Percentiles rank a stretch among this genome's conserved stretches.
These are phyloP conservation scores for Watsonalla cultraria DNA, from an alignment of 2,888 invertebrate species.

Conservation along the genomic window DNA sequence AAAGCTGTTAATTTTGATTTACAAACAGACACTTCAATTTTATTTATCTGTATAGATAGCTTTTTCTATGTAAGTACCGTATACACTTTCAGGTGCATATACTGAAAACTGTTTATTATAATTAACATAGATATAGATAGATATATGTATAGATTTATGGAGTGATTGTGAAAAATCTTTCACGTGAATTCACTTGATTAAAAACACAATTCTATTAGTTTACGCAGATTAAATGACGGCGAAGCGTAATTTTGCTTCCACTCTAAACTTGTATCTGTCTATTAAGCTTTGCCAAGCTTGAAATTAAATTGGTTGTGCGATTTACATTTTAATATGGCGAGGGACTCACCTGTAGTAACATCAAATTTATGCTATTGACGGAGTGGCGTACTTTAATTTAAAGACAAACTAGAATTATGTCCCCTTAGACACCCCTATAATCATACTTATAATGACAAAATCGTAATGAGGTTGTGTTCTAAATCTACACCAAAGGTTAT, in stretches of 20 bases:
- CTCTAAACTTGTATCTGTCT: slow-evolving; percentile 22
- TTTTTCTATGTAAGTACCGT: no score
- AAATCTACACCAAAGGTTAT: no score
- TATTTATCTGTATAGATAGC: no score
- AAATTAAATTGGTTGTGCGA: slow-evolving; percentile 75
- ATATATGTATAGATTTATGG: no score
- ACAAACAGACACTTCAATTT: no score
- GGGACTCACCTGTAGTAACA: slow-evolving; percentile 71
- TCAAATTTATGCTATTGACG: slow-evolving; percentile 69
- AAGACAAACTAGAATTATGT: not conserved
- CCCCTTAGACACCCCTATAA: not conserved
- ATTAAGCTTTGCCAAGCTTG: slow-evolving; percentile 67
- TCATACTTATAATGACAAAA: no score
- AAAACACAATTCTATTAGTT: not conserved
- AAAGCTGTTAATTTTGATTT: no score
- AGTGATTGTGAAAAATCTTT: no score
- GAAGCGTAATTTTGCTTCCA: slow-evolving; percentile 17
- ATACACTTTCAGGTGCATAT: no score
- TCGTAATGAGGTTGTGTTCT: no score
- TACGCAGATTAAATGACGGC: not conserved
- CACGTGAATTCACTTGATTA: not conserved
- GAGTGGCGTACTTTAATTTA: slow-evolving; percentile 7
- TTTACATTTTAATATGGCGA: slow-evolving; percentile 75
- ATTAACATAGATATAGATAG: no score
- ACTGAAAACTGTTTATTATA: no score